phyloP scores from a whole-genome alignment of 2,113 vertebrate genomes.

The Colinus virginianus region DNA sequence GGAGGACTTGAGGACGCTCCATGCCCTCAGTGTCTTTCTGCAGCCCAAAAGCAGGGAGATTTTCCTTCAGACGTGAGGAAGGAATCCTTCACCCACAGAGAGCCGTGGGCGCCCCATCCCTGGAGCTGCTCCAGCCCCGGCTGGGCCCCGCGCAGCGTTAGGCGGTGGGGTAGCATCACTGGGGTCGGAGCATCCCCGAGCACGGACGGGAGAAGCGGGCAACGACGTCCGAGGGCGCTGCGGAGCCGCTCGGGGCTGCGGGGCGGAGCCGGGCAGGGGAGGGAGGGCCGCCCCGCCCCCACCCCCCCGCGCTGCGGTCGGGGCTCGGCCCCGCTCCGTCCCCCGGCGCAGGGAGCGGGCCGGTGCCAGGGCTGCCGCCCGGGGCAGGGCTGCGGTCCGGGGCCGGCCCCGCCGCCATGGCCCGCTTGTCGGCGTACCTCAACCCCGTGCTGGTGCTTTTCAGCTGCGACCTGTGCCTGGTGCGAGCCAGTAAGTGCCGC shows the following conservation, averaged over 20 bases:
- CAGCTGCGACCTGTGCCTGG: slow-evolving; percentile 89
- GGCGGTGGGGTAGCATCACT: too few relatives aligned
- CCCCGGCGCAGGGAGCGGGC: not conserved
- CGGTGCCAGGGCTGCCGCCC: not conserved
- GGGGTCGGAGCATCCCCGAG: too few relatives aligned
- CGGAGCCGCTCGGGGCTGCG: not conserved
- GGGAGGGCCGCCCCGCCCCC: not conserved
- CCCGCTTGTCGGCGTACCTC: slow-evolving; percentile 11
- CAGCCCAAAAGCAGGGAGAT: too few relatives aligned
- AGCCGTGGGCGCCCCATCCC: too few relatives aligned
- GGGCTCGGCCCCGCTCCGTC: not conserved
- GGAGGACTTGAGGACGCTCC: too few relatives aligned
- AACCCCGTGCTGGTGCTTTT: slow-evolving; percentile 87
- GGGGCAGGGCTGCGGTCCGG: not conserved
- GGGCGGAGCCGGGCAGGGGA: not conserved
- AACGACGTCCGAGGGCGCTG: not conserved
- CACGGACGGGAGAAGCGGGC: too few relatives aligned
- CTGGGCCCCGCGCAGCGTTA: too few relatives aligned
- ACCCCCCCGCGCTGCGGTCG: not conserved
- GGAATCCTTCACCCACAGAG: too few relatives aligned
- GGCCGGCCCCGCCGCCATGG: not conserved
- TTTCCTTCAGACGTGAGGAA: too few relatives aligned
- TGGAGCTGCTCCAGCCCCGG: too few relatives aligned
- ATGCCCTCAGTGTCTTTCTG: too few relatives aligned
- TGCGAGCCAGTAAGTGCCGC: slow-evolving; percentile 89